These are phyloP conservation scores for Rhingia campestris DNA, from an alignment of 2,888 invertebrate species.

Conservation along the genomic window DNA sequence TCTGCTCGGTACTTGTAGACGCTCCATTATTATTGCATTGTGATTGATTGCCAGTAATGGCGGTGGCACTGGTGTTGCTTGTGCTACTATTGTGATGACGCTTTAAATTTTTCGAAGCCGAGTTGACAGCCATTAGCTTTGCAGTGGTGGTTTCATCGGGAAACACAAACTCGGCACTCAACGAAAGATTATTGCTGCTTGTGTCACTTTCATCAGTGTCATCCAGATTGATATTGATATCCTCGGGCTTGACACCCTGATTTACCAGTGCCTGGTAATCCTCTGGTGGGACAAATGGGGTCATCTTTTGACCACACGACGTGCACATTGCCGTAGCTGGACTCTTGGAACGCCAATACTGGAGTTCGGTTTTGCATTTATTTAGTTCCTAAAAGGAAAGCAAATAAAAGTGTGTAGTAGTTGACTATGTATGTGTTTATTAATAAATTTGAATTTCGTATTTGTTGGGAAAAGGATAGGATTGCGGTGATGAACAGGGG, in stretches of 20 bases:
- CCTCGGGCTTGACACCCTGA: constrained; percentile 85
- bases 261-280: constrained; percentile 86
- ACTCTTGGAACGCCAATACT: constrained; percentile 95
- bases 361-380: constrained; percentile 95
- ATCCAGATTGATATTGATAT: constrained; percentile 80
- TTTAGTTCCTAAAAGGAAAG: constrained; percentile 88
- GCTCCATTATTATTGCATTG: constrained; percentile 55
- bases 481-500: too few species aligned
- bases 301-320: constrained; percentile 87
- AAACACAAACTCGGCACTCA: constrained; percentile 77
- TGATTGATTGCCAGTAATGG: constrained; percentile 57
- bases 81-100: constrained; percentile 76
- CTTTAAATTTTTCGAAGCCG: constrained; percentile 80
- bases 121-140: constrained; percentile 80
- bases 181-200: constrained; percentile 75
- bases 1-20: constrained; percentile 44
- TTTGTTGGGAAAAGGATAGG: too few species aligned
- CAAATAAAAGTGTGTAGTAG: constrained; percentile 1
- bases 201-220: constrained; percentile 79
- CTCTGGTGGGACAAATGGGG: constrained; percentile 84
- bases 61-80: constrained; percentile 36
- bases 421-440: background rate
- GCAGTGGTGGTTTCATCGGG: constrained; percentile 81
- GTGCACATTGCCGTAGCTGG: constrained; percentile 90
- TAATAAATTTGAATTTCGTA: too few species aligned